Evolutionary conservation across 2,797 vertebrate genomes (phyloP).

Genomic region (Antennarius maculatus): DNA sequence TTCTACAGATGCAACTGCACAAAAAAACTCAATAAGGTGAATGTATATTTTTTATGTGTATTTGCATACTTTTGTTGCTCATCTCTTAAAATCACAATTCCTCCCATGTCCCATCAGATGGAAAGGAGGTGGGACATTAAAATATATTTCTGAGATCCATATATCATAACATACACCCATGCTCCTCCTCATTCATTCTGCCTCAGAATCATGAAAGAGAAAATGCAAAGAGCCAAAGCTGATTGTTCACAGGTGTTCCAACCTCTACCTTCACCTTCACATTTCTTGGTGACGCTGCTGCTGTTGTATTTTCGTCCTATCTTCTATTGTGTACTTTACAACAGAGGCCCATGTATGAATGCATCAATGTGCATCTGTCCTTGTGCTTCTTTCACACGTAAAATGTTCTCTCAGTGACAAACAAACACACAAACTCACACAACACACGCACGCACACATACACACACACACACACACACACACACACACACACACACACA

Average conservation of each 20-base stretch:
- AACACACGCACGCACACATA: background rate
- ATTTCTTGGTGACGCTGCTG: no score
- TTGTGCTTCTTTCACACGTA: background rate
- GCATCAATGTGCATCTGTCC: background rate
- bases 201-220: background rate
- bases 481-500: no score
- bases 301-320: no score
- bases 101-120: background rate
- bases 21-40: conserved; percentile 28
- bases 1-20: conserved; percentile 19
- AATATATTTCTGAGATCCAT: background rate
- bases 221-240: no score
- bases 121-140: background rate
- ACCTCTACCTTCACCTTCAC: background rate
- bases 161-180: background rate
- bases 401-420: conserved; percentile 15
- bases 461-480: background rate
- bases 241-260: background rate
- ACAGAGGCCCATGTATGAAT: no score
- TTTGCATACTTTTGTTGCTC: conserved; percentile 8
- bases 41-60: background rate
- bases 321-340: no score
- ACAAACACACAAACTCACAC: background rate
- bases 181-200: background rate
- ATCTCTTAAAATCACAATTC: conserved; percentile 1